Base-by-base conservation (phyloP, 2,888 invertebrate genomes). In the Calameuta filiformis region DNA sequence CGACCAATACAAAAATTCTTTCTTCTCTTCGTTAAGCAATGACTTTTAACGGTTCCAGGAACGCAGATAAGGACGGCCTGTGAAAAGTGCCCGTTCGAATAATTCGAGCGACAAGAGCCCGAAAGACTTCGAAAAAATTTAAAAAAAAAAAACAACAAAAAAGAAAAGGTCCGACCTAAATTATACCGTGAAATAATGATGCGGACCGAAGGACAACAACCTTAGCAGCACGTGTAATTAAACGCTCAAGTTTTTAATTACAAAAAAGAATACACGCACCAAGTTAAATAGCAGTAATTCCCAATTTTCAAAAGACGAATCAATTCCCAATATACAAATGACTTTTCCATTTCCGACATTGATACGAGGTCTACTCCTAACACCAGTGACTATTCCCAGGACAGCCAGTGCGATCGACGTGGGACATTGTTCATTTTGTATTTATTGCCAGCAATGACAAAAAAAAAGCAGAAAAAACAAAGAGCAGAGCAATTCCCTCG, bases 341-440 rank as follows among this genome's bases (percentile, higher is more conserved):
- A 56, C 9, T 56, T 23, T 56, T 56, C 56, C 23, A 56, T 56
- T 56, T 56, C 56, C 1, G 9, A 23, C 2, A 23, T 23, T 23
- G 56, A 56, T 9, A 56, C 56, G 23, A 56, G 2, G 23, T 56
- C 9, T 23, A 2, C 9, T 6, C 6, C 23, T 9, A 23, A 15
- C 56, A 23, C 12, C 30, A 12, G 23, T 56, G 4, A 23, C 56
- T 23, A 56, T 56, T 56, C 56, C 56, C 56, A 56, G 9, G 56
- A 9, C 23, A 23, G 15, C 23, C 23, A 56, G 56, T 56, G 56
- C 23, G 56, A 56, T 56, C 56, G 71, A 34, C 71, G 71, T 34
- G 31, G 31, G 71, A 71, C 31, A 71, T 71, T 71, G 31, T 71
- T 71, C 71, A 71, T 71, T 71, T 71, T 12, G 71, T 34, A 34